These are phyloP conservation scores for Palythoa grandis DNA, from an alignment of 92 coral and sea anemone species.

Conservation along the genomic window DNA sequence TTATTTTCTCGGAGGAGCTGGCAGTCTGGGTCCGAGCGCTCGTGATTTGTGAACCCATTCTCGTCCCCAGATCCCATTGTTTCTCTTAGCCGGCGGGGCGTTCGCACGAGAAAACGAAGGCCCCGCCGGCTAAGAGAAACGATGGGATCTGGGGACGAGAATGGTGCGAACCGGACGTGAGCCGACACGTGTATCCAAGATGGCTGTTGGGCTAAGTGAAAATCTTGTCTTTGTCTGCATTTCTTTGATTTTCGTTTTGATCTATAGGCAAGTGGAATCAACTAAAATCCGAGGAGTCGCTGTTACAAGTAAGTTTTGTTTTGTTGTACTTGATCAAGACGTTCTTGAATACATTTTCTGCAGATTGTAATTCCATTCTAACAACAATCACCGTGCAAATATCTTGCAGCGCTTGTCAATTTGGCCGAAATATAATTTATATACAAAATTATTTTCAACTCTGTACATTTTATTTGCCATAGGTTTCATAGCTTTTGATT, in stretches of 20 bases:
- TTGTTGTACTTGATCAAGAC: not conserved
- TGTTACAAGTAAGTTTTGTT: constrained; percentile 73
- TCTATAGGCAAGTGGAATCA: constrained; percentile 18
- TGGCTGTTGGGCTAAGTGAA: constrained; percentile 60
- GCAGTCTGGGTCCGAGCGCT: constrained; percentile 4
- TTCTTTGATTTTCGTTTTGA: constrained; percentile 25
- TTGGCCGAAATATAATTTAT: not conserved
- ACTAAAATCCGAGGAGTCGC: constrained; percentile 74
- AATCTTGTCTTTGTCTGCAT: constrained; percentile 24
- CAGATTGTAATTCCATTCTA: not conserved
- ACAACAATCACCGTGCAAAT: not conserved
- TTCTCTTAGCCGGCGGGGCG: no score
- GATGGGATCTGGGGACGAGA: not conserved
- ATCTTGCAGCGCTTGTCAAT: constrained; percentile 16
- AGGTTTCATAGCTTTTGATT: no score
- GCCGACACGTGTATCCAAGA: constrained; percentile 82
- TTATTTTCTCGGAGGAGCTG: no score
- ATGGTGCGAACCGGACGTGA: constrained; percentile 23
- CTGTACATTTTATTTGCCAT: no score
- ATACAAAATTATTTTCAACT: not conserved
- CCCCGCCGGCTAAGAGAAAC: no score
- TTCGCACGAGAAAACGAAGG: no score
- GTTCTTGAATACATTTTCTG: not conserved
- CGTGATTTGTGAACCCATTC: no score
- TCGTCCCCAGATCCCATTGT: no score